phyloP scores from a whole-genome alignment of 37 sponge, comb jelly and placozoan species.

The Axinella damicornis region DNA sequence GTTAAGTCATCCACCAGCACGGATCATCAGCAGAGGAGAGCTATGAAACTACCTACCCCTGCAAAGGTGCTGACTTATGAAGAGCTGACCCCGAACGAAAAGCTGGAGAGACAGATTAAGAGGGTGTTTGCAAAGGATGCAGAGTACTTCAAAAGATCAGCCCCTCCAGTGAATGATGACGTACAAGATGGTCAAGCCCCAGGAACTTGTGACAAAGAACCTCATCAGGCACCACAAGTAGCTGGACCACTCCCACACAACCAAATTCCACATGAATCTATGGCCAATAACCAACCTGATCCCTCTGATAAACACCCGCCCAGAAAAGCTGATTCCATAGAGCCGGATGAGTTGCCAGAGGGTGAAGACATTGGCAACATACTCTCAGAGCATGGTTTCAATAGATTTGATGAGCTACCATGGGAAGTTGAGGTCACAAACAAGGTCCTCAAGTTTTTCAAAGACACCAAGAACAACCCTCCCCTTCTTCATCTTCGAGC shows the following conservation, averaged over 20 bases:
- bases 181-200: no score
- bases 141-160: not conserved
- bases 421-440: conserved; percentile 91
- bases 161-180: no score
- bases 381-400: not conserved
- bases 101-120: not conserved
- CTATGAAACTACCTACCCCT: no score
- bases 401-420: conserved; percentile 60
- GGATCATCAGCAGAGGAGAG: not conserved
- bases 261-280: no score
- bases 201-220: no score
- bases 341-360: no score
- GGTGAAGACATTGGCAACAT: not conserved
- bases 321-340: no score
- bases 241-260: no score
- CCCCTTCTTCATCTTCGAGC: conserved; percentile 13
- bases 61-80: not conserved
- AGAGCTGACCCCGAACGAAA: not conserved
- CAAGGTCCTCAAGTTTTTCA: conserved; percentile 64
- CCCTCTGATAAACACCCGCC: no score
- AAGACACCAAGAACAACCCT: conserved; percentile 26
- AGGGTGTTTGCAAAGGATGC: not conserved
- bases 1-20: not conserved
- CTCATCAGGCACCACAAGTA: no score
- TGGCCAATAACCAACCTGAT: no score